Conservation (phyloP, 37 sponge, comb jelly and placozoan species). For the Halichondria panicea region DNA sequence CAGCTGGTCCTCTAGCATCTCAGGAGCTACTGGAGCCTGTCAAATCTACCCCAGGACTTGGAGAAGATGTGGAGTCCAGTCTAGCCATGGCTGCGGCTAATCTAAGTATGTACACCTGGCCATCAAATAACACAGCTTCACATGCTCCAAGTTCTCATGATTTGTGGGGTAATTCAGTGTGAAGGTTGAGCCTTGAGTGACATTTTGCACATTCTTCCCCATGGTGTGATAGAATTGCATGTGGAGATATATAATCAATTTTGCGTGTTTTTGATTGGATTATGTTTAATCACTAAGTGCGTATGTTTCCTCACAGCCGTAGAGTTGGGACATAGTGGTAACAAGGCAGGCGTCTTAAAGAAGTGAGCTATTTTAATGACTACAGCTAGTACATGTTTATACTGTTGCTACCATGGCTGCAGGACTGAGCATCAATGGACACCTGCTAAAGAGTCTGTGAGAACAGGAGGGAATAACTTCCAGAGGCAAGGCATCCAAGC, state of each 20-base stretch:
- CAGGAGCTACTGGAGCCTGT: not conserved
- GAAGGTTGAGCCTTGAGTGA: not conserved
- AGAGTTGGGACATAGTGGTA: not conserved
- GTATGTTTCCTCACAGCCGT: not conserved
- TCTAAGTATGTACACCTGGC: constrained; percentile 29
- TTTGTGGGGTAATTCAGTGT: constrained; percentile 1
- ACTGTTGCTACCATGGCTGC: not conserved
- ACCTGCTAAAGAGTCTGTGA: constrained; percentile 24
- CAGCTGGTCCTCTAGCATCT: constrained; percentile 33
- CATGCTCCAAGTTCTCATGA: not conserved
- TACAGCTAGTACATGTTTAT: not conserved
- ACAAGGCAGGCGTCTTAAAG: constrained; percentile 3
- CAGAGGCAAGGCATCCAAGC: not conserved
- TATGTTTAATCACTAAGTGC: not conserved
- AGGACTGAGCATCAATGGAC: constrained; percentile 20
- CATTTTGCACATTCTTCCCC: not conserved
- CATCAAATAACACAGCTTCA: not conserved
- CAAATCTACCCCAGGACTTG: not conserved
- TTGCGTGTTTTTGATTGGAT: not conserved
- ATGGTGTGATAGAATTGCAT: too few species aligned
- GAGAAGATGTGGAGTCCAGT: constrained; percentile 46
- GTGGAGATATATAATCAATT: too few species aligned
- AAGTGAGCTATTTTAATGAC: constrained; percentile 22
- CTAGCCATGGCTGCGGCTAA: constrained; percentile 40
- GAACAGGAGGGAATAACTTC: constrained; percentile 62